A percentile compares a stretch with the other conserved stretches of the same genome.
Conservation (phyloP, 2,797 vertebrate genomes). For the Siniperca obscura region DNA sequence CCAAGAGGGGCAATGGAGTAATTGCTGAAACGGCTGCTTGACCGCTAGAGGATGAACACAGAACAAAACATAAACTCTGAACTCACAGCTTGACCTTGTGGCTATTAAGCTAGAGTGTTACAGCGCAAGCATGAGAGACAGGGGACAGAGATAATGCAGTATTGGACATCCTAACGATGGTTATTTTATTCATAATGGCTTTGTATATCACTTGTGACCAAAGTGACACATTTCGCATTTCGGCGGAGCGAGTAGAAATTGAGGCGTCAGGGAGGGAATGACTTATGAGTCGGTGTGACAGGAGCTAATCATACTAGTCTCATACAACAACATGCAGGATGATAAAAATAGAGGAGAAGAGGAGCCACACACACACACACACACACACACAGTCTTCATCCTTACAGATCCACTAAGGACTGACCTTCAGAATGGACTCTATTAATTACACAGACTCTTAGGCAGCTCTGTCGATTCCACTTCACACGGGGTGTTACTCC, state of each 20-base stretch:
- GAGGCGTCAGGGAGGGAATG: constrained; percentile 65
- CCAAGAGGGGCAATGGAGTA: constrained; percentile 34
- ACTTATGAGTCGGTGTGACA: constrained; percentile 74
- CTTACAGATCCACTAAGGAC: constrained; percentile 56
- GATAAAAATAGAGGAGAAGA: constrained; percentile 66
- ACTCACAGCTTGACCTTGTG: constrained; percentile 64
- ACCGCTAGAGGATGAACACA: constrained; percentile 57
- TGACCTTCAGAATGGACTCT: constrained; percentile 82
- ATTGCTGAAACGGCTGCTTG: constrained; percentile 41
- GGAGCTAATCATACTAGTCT: constrained; percentile 79
- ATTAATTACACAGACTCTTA: constrained; percentile 81
- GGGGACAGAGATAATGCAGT: constrained; percentile 59
- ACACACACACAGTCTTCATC: neutral
- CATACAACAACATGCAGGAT: constrained; percentile 75
- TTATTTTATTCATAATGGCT: constrained; percentile 83
- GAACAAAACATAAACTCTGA: constrained; percentile 57
- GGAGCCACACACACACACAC: constrained; percentile 25
- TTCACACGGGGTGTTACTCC: constrained; percentile 74
- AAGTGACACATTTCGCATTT: constrained; percentile 78
- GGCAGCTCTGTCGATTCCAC: constrained; percentile 69
- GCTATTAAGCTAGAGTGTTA: neutral
- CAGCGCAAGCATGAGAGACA: constrained; percentile 27
- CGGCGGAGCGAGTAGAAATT: constrained; percentile 68
- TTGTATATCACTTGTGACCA: constrained; percentile 77
- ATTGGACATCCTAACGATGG: constrained; percentile 75